Evolutionary conservation across 1,140 invertebrate genomes (phyloP).

Genomic region (Gryllus bimaculatus): DNA sequence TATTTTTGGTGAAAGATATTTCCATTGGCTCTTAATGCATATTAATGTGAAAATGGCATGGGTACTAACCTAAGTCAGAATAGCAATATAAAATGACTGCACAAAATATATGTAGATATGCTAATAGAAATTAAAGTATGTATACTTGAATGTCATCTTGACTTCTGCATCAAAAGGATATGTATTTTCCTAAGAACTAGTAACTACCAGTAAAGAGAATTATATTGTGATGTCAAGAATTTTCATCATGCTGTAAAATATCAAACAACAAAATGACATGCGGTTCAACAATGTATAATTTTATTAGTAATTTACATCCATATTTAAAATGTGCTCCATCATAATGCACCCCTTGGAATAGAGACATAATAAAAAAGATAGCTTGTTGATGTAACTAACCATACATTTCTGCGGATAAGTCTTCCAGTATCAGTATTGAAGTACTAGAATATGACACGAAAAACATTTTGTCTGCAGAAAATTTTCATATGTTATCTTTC

Average conservation of each 20-base stretch:
- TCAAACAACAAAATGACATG: background rate
- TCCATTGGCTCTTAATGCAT: slow-evolving; percentile 4
- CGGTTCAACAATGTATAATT: background rate
- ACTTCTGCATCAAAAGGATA: background rate
- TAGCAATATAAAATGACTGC: slow-evolving; percentile 5
- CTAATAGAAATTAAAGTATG: background rate
- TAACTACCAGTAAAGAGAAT: background rate
- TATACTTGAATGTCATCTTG: background rate
- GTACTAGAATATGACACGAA: background rate
- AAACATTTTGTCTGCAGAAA: background rate
- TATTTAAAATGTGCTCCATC: background rate
- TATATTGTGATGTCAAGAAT: background rate
- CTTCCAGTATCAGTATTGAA: slow-evolving; percentile 1
- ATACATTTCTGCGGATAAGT: background rate
- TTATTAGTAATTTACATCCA: background rate
- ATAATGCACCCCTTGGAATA: background rate
- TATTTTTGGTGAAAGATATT: slow-evolving; percentile 6
- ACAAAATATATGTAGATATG: slow-evolving; percentile 1
- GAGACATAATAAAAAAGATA: background rate
- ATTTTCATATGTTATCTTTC: background rate
- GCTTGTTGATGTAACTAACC: background rate
- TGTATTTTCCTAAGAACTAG: slow-evolving; percentile 2
- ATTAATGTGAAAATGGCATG: slow-evolving; percentile 1
- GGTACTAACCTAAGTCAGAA: background rate
- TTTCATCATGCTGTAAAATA: background rate